Percentiles rank a stretch among this genome's conserved stretches.
phyloP scores from a whole-genome alignment of 1,140 invertebrate species.

The Hypsibius dujardini region DNA sequence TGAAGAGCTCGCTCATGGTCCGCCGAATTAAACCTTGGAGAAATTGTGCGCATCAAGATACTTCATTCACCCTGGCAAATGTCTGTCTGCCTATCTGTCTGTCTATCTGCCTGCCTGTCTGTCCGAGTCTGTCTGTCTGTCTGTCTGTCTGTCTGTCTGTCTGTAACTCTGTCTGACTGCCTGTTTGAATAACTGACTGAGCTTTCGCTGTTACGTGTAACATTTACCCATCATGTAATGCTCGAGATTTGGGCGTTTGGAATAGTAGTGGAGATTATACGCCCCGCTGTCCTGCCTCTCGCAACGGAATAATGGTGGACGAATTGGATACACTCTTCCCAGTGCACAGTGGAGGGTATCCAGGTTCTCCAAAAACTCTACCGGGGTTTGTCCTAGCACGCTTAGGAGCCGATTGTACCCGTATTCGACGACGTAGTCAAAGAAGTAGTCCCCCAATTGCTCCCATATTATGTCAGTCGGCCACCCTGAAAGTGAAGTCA shows the following conservation, averaged over 20 bases:
- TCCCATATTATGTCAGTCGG: not conserved
- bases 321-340: not conserved
- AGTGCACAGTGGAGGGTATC: slow-evolving; percentile 1
- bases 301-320: slow-evolving; percentile 1
- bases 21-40: not conserved
- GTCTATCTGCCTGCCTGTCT: too few species aligned
- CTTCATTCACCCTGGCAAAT: too few species aligned
- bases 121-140: too few species aligned
- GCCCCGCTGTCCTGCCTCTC: not conserved
- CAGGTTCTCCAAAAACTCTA: slow-evolving; percentile 6
- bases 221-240: not conserved
- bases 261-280: not conserved
- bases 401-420: not conserved
- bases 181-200: too few species aligned
- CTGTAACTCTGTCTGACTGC: too few species aligned
- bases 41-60: too few species aligned
- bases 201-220: too few species aligned
- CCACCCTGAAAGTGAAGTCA: not conserved
- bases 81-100: too few species aligned
- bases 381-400: not conserved
- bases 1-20: not conserved
- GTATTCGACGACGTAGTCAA: slow-evolving; percentile 9
- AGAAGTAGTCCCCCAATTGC: not conserved
- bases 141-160: too few species aligned
- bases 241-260: not conserved